These are phyloP conservation scores for Siderastrea radians DNA, from an alignment of 92 coral and sea anemone species.

Conservation along the genomic window DNA sequence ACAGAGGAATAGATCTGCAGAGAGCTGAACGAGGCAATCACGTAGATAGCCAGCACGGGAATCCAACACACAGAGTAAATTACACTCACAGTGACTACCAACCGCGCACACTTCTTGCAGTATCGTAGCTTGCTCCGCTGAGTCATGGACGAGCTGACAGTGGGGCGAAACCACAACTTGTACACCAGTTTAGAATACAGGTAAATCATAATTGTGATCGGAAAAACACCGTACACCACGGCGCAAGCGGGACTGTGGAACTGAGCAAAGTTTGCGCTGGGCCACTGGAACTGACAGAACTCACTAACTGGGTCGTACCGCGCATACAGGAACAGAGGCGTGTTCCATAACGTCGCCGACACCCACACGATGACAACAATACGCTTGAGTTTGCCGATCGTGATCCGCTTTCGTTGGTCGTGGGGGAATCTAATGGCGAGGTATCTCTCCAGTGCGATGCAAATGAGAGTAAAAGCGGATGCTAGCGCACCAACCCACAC, in stretches of 20 bases:
- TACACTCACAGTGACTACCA: constrained; percentile 66
- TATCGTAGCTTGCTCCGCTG: constrained; percentile 18
- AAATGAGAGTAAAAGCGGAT: constrained; percentile 61
- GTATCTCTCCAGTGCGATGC: constrained; percentile 68
- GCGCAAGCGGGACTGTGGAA: constrained; percentile 42
- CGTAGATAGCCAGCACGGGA: constrained; percentile 53
- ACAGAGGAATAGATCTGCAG: constrained; percentile 49
- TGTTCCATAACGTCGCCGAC: constrained; percentile 61
- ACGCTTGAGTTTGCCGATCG: constrained; percentile 39
- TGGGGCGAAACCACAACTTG: constrained; percentile 56
- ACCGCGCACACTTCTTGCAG: constrained; percentile 50
- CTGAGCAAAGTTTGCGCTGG: constrained; percentile 46
- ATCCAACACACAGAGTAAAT: constrained; percentile 66
- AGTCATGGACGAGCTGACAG: neutral
- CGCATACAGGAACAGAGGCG: constrained; percentile 42
- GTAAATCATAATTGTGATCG: constrained; percentile 44
- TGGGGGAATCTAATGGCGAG: constrained; percentile 64
- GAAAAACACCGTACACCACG: constrained; percentile 41
- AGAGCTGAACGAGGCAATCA: constrained; percentile 44
- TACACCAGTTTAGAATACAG: constrained; percentile 65
- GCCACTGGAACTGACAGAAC: constrained; percentile 63
- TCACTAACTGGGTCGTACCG: constrained; percentile 43
- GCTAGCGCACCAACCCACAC: constrained; percentile 68
- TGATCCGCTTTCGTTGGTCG: constrained; percentile 41
- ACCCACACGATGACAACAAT: constrained; percentile 48